Percentiles rank a stretch among this genome's conserved stretches.
Conservation (phyloP, 2,113 vertebrate genomes). For the Vimba vimba region DNA sequence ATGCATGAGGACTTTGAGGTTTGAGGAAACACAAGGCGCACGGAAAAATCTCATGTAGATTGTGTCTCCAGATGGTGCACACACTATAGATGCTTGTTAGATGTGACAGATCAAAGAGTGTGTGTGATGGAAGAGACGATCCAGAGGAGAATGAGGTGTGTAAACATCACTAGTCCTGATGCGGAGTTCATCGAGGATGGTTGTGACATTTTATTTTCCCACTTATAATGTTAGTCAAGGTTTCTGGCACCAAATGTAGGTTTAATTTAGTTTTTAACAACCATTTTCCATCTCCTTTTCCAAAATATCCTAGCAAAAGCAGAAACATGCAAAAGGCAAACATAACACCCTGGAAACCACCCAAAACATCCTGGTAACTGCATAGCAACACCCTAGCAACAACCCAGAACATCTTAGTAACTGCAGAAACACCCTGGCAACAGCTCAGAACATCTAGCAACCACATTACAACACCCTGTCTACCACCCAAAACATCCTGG, state of each 20-base stretch:
- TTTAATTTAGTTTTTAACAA: background rate
- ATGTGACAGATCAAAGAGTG: conserved; percentile 29
- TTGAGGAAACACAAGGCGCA: background rate
- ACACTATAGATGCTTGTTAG: background rate
- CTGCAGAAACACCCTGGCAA: background rate
- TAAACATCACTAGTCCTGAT: background rate
- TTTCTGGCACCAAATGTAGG: background rate
- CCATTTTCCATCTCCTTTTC: background rate
- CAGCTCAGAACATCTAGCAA: background rate
- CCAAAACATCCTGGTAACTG: background rate
- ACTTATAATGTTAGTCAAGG: conserved; percentile 11
- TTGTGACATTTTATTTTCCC: background rate
- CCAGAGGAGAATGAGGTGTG: background rate
- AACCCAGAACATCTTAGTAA: too few species aligned
- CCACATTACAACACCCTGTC: background rate
- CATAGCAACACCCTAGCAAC: background rate
- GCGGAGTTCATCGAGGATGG: background rate
- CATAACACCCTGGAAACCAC: background rate
- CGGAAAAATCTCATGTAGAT: background rate
- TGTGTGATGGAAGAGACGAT: background rate
- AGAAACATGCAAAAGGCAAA: background rate
- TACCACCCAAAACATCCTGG: too few species aligned
- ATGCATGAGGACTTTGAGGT: background rate
- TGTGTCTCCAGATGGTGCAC: conserved; percentile 13
- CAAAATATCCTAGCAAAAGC: background rate